A percentile compares a stretch with the other conserved stretches of the same genome.
These are phyloP conservation scores for Channa striata DNA, from an alignment of 2,797 vertebrate species.

Conservation along the genomic window DNA sequence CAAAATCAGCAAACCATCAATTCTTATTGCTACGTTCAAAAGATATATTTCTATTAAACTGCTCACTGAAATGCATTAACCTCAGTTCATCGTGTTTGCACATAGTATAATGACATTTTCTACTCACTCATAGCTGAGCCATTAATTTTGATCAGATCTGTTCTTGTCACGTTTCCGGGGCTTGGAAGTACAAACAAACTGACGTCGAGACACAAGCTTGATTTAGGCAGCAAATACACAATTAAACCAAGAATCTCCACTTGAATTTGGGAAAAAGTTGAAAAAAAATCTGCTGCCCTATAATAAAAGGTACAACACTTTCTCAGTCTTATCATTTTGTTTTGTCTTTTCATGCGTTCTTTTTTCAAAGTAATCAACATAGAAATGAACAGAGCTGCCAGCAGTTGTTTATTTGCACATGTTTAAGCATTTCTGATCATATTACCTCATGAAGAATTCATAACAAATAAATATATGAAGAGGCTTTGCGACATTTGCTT, in stretches of 20 bases:
- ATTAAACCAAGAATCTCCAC: neutral
- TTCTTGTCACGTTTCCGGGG: no score
- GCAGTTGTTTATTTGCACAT: slow-evolving; percentile 17
- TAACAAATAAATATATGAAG: slow-evolving; percentile 37
- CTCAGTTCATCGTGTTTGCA: no score
- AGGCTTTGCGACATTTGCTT: slow-evolving; percentile 35
- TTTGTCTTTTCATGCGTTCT: neutral
- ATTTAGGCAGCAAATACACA: slow-evolving; percentile 2
- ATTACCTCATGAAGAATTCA: slow-evolving; percentile 70
- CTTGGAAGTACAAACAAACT: no score
- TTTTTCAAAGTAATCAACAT: neutral
- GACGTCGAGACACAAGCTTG: neutral
- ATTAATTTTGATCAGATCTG: no score
- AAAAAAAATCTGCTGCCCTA: neutral
- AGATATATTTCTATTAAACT: no score
- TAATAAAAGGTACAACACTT: neutral
- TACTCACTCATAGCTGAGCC: no score
- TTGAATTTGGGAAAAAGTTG: no score
- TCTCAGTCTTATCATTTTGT: neutral
- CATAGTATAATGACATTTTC: no score
- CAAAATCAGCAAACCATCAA: neutral
- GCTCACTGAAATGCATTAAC: no score
- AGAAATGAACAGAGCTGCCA: slow-evolving; percentile 7
- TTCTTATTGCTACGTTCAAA: no score
- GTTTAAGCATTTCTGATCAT: slow-evolving; percentile 34